These are phyloP conservation scores for Lingula anatina DNA, from an alignment of 2,888 invertebrate species.

Conservation along the genomic window DNA sequence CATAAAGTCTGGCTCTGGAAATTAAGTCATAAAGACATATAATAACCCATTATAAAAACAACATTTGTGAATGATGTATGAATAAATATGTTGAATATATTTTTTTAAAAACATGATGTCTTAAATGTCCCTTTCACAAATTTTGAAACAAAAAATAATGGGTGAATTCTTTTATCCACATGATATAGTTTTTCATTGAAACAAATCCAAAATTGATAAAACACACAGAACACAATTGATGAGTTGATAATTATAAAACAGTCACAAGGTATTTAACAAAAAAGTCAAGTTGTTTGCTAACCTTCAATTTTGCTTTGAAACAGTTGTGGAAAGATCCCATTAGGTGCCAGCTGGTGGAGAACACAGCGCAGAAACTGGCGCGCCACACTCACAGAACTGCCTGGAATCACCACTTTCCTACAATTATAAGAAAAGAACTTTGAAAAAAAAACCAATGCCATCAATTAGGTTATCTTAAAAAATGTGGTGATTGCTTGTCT, in stretches of 20 bases:
- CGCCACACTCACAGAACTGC: constrained; percentile 91
- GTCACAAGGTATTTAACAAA: too few relatives aligned
- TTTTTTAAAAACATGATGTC: too few relatives aligned
- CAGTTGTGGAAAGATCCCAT: constrained; percentile 93
- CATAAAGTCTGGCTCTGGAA: constrained; percentile 71
- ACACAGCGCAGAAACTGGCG: constrained; percentile 95
- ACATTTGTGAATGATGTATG: too few relatives aligned
- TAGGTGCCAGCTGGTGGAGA: constrained; percentile 92
- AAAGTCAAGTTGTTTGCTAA: too few relatives aligned
- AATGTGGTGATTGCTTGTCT: neutral
- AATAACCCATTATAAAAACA: neutral
- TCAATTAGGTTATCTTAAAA: neutral
- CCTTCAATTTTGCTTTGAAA: constrained; percentile 85
- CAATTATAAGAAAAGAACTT: constrained; percentile 5
- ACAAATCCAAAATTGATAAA: too few relatives aligned
- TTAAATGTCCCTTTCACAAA: too few relatives aligned
- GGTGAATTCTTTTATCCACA: too few relatives aligned
- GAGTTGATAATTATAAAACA: too few relatives aligned
- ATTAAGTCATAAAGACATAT: constrained; percentile 2
- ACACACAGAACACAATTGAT: too few relatives aligned
- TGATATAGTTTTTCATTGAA: too few relatives aligned
- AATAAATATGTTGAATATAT: too few relatives aligned
- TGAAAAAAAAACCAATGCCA: neutral
- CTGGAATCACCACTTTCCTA: constrained; percentile 73
- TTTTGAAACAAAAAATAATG: too few relatives aligned